These are phyloP conservation scores for Brachyhypopomus occidentalis DNA, from an alignment of 2,113 vertebrate genomes.

Conservation along the genomic window DNA sequence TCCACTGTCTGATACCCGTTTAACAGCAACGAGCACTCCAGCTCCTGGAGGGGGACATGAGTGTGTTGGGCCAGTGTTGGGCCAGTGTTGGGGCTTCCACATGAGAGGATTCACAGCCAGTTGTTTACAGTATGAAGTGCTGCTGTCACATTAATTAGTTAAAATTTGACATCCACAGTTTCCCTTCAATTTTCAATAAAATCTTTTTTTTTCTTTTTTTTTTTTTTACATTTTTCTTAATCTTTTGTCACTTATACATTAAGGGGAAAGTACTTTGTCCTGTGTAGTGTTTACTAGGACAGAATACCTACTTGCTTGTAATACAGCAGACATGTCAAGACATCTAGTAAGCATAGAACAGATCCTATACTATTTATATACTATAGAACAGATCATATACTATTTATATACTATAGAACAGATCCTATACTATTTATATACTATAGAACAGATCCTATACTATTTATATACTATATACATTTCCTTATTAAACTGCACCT, in stretches of 20 bases:
- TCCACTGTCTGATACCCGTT: constrained; percentile 87
- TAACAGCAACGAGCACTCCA: constrained; percentile 79
- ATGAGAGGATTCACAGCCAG: no score
- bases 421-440: no score
- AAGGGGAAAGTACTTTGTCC: neutral
- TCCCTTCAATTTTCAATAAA: neutral
- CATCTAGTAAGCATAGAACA: neutral
- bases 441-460: neutral
- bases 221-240: constrained; percentile 1
- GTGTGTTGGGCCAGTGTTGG: neutral
- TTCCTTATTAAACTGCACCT: constrained; percentile 30
- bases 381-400: neutral
- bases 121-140: neutral
- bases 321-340: neutral
- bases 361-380: no score
- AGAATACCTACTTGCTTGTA: neutral
- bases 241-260: neutral
- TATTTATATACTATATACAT: no score
- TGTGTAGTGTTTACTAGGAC: neutral
- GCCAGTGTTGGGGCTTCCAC: neutral
- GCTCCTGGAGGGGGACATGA: constrained; percentile 74
- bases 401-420: neutral
- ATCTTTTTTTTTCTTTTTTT: no score
- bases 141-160: neutral
- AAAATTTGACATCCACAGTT: neutral